phyloP scores from a whole-genome alignment of 2,113 vertebrate species.

The Hylia prasina region DNA sequence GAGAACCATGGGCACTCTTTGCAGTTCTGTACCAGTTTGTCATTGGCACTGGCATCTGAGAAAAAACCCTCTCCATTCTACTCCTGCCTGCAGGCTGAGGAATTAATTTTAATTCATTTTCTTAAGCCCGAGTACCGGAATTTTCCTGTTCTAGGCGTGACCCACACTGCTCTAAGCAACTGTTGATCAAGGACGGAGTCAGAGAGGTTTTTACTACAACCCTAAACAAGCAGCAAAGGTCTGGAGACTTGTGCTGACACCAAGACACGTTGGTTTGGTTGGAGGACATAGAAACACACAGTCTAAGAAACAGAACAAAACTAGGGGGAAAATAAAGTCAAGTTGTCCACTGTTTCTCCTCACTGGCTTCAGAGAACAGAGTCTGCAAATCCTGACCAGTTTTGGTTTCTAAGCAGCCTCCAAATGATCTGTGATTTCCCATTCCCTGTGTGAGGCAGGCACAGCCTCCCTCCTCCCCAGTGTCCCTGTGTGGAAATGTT shows the following conservation, averaged over 20 bases:
- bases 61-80: not conserved
- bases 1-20: not conserved
- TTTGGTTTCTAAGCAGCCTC: not conserved
- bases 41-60: not conserved
- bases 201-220: not conserved
- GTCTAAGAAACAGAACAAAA: not conserved
- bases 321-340: not conserved
- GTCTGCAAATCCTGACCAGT: not conserved
- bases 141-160: not conserved
- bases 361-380: not conserved
- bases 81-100: not conserved
- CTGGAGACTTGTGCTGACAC: conserved; percentile 1
- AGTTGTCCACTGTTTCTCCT: not conserved
- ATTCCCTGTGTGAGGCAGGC: not conserved
- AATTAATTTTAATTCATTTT: not conserved
- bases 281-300: not conserved
- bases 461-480: not conserved
- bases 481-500: not conserved
- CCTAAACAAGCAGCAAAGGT: not conserved
- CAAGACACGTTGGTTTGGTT: not conserved
- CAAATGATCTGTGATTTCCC: not conserved
- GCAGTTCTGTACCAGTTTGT: not conserved
- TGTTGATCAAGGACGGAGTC: not conserved
- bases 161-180: not conserved
- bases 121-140: not conserved